Evolutionary conservation across 2,888 invertebrate species (phyloP).

Genomic region (Apocheima hispidaria): DNA sequence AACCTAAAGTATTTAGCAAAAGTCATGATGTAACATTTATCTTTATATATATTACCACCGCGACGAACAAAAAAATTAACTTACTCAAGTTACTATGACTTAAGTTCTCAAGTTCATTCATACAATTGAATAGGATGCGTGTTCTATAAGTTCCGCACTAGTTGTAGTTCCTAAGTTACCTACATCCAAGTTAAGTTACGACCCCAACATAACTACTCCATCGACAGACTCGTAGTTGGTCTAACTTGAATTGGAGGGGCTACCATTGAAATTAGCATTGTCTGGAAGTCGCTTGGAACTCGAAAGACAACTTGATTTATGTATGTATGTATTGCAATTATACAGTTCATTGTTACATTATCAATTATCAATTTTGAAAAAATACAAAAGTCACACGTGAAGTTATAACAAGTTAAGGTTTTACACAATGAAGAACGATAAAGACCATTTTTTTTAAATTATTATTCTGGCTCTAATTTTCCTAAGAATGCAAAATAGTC

Average conservation of each 20-base stretch:
- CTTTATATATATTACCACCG: too few species aligned
- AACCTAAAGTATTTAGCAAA: too few species aligned
- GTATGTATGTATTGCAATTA: too few species aligned
- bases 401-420: too few species aligned
- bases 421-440: too few species aligned
- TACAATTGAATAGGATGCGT: conserved; percentile 18
- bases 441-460: too few species aligned
- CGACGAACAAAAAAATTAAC: neutral
- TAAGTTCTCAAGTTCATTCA: conserved; percentile 1
- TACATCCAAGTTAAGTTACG: conserved; percentile 3
- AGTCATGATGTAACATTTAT: too few species aligned
- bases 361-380: too few species aligned
- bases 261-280: neutral
- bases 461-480: too few species aligned
- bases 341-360: too few species aligned
- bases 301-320: neutral
- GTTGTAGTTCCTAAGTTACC: neutral
- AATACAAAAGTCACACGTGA: too few species aligned
- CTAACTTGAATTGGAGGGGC: conserved; percentile 5
- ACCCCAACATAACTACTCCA: conserved; percentile 6
- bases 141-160: conserved; percentile 1
- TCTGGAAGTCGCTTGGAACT: neutral
- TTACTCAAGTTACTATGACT: neutral
- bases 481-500: too few species aligned
- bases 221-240: conserved; percentile 6